These are phyloP conservation scores for Smittia aterrima DNA, from an alignment of 2,888 invertebrate genomes.

Conservation along the genomic window DNA sequence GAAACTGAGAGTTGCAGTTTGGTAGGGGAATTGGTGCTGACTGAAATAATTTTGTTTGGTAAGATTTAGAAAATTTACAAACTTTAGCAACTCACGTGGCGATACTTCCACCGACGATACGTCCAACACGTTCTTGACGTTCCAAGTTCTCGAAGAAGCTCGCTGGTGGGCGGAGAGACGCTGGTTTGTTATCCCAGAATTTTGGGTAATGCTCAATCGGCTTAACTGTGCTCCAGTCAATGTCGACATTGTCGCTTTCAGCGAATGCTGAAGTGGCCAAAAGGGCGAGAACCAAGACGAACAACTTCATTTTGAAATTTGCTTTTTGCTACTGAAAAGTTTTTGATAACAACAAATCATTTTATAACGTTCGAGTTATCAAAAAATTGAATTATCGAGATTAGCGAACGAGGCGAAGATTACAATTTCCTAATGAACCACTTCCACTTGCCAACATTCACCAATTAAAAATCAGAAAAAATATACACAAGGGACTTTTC, in stretches of 20 bases:
- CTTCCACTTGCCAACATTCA: no score
- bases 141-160: conserved; percentile 1
- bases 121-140: not conserved
- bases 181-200: conserved; percentile 31
- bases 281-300: conserved; percentile 1
- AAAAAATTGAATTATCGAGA: no score
- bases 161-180: not conserved
- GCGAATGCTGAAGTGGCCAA: conserved; percentile 24
- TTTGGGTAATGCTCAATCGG: conserved; percentile 6
- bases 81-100: conserved; percentile 26
- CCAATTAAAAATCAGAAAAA: no score
- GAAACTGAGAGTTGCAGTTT: conserved; percentile 23
- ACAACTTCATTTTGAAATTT: conserved; percentile 27
- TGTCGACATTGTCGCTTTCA: not conserved
- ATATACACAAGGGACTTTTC: no score
- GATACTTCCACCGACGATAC: conserved; percentile 42
- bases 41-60: not conserved
- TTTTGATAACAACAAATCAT: no score
- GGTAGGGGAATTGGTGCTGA: conserved; percentile 43
- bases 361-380: no score
- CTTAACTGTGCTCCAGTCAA: conserved; percentile 36
- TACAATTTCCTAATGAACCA: no score
- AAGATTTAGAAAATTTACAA: not conserved
- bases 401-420: no score
- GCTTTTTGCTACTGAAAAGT: not conserved